These are phyloP conservation scores for Halisarca cf. caerulea DNA, from an alignment of 37 sponge, comb jelly and placozoan genomes.

Conservation along the genomic window DNA sequence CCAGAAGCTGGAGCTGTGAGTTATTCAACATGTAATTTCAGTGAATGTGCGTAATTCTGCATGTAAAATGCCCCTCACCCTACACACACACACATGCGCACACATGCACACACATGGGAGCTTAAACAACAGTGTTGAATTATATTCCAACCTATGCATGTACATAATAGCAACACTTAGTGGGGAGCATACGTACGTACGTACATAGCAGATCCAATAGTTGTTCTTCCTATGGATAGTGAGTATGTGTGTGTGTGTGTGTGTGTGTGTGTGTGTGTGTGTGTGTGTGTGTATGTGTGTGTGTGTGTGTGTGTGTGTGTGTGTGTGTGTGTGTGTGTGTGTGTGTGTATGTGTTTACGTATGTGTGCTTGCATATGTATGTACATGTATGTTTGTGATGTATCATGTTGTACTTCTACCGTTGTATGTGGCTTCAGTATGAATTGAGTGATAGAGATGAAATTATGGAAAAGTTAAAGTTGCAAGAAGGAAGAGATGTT, in stretches of 20 bases:
- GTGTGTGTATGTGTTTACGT: slow-evolving; percentile 1
- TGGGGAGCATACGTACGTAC: too few species aligned
- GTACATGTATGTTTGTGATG: neutral
- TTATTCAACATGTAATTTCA: too few species aligned
- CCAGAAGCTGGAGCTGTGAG: slow-evolving; percentile 81
- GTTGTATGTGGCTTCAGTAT: neutral
- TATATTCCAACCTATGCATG: too few species aligned
- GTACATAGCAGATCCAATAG: too few species aligned
- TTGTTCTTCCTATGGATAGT: neutral
- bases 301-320: slow-evolving; percentile 24
- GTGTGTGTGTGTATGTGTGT: slow-evolving; percentile 21
- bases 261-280: slow-evolving; percentile 22
- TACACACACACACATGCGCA: too few species aligned
- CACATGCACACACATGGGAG: too few species aligned
- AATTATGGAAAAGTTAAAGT: slow-evolving; percentile 8
- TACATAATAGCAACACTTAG: too few species aligned
- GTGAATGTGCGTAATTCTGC: too few species aligned
- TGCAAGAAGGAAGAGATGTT: neutral
- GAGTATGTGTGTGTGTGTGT: neutral
- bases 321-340: slow-evolving; percentile 24
- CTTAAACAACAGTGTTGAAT: too few species aligned
- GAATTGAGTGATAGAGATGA: slow-evolving; percentile 10
- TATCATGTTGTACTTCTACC: too few species aligned
- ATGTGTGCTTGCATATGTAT: neutral
- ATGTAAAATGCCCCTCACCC: too few species aligned